Evolutionary conservation across 2,113 vertebrate species (phyloP).

Genomic region (Raphicerus campestris): DNA sequence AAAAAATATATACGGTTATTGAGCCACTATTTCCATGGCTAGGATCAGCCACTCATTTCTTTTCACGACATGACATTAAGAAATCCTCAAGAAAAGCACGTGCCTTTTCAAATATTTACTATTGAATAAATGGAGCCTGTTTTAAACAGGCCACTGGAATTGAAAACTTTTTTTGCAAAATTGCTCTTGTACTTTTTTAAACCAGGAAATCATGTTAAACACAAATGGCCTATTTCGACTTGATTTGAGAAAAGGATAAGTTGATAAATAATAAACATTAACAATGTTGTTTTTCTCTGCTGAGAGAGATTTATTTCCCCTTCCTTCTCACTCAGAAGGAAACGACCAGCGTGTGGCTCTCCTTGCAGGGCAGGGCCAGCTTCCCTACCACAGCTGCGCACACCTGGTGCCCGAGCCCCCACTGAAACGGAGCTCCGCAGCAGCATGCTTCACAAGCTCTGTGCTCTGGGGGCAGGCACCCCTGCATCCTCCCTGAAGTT

Average conservation of each 20-base stretch:
- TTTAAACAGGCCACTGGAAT: background rate
- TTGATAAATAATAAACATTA: background rate
- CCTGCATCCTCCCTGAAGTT: background rate
- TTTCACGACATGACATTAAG: background rate
- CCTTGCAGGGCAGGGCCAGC: background rate
- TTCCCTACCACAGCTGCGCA: conserved; percentile 56
- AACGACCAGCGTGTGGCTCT: background rate
- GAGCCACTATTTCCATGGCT: background rate
- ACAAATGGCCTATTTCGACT: background rate
- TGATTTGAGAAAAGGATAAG: background rate
- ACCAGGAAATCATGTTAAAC: background rate
- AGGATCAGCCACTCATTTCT: background rate
- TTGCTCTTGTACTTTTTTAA: background rate
- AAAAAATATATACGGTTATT: background rate
- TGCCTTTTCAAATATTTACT: background rate
- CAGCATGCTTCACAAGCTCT: background rate
- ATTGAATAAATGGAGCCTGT: background rate
- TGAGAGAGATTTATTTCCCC: background rate
- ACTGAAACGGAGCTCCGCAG: background rate
- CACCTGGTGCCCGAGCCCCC: conserved; percentile 55
- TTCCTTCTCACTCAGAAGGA: background rate
- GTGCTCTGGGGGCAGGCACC: background rate
- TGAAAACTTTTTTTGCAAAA: background rate
- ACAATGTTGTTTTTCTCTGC: background rate
- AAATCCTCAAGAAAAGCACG: background rate